Evolutionary conservation across 1,140 invertebrate species (phyloP).

Genomic region (Periplaneta americana): DNA sequence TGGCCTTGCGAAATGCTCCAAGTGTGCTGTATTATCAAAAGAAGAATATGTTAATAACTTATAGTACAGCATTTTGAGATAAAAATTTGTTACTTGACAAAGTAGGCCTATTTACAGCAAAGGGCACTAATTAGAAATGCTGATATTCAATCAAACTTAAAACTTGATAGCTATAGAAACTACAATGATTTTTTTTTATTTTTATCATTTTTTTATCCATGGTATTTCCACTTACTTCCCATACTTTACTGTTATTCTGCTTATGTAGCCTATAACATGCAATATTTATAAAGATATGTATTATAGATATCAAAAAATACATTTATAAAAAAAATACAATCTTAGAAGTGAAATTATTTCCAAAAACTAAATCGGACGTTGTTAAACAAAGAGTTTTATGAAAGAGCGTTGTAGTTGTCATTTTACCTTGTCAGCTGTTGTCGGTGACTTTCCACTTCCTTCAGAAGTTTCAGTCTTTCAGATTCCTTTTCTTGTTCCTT

Average conservation of each 20-base stretch:
- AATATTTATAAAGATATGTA: neutral
- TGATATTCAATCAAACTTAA: neutral
- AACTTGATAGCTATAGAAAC: neutral
- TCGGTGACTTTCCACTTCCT: conserved; percentile 59
- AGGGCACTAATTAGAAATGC: neutral
- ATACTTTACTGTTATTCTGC: neutral
- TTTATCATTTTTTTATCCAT: no score
- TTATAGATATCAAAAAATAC: neutral
- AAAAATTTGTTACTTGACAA: neutral
- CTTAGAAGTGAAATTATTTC: neutral
- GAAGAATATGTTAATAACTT: neutral
- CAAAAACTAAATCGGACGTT: neutral
- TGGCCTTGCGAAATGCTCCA: conserved; percentile 71
- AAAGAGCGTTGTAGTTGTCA: neutral
- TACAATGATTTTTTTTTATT: no score
- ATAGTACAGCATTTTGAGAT: neutral
- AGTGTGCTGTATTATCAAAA: conserved; percentile 46
- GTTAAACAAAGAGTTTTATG: neutral
- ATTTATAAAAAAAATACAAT: neutral
- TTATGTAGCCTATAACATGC: neutral
- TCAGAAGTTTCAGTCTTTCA: conserved; percentile 50
- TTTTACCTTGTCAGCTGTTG: conserved; percentile 55
- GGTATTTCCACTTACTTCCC: no score
- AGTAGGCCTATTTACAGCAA: neutral
- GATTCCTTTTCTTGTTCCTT: conserved; percentile 51